These are phyloP conservation scores for Psephotus haematonotus DNA, from an alignment of 2,113 vertebrate genomes.

Conservation along the genomic window DNA sequence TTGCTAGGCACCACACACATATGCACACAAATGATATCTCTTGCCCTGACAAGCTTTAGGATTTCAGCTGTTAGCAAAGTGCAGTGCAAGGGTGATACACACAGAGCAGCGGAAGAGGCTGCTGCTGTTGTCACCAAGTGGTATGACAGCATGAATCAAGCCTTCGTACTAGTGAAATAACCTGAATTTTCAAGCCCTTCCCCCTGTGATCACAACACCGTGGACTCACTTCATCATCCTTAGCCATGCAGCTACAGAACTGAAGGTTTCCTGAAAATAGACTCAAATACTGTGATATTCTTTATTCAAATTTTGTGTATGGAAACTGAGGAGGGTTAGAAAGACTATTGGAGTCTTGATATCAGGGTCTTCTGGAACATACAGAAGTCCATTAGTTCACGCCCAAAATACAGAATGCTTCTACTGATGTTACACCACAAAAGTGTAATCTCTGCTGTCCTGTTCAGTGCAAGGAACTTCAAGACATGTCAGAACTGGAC, in stretches of 20 bases:
- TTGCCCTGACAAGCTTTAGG: background rate
- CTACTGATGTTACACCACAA: background rate
- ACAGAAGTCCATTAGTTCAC: background rate
- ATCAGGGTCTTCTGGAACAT: background rate
- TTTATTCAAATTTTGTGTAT: background rate
- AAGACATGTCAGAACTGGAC: background rate
- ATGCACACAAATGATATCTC: background rate
- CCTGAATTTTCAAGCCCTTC: background rate
- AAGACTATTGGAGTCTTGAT: background rate
- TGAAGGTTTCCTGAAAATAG: background rate
- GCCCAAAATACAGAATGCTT: background rate
- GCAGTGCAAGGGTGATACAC: background rate
- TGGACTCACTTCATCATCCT: background rate
- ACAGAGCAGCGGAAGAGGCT: background rate
- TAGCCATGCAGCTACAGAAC: fast-evolving
- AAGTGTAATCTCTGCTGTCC: background rate
- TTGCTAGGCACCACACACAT: background rate
- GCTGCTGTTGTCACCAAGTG: background rate
- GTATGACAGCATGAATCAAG: background rate
- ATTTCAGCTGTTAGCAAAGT: background rate
- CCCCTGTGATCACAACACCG: background rate
- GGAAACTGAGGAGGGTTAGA: background rate
- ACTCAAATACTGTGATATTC: background rate
- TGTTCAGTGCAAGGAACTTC: background rate
- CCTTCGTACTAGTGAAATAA: background rate